phyloP scores from a whole-genome alignment of 64 coral and sea anemone genomes.

The Cladopsammia gracilis region DNA sequence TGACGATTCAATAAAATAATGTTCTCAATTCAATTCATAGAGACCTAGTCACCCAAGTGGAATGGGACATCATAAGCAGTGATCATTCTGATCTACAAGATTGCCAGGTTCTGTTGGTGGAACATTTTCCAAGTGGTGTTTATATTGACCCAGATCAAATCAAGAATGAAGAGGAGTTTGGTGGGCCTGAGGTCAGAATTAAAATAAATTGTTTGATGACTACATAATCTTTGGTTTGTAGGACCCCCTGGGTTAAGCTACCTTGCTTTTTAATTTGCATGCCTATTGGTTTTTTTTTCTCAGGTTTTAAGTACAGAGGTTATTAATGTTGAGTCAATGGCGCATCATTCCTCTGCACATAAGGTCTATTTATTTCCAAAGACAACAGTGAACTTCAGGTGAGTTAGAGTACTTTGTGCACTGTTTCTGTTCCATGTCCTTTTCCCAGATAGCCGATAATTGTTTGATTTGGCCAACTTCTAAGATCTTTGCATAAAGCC shows the following conservation, averaged over 20 bases:
- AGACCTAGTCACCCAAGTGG: conserved; percentile 55
- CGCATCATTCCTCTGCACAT: conserved; percentile 2
- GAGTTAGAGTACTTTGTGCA: background rate
- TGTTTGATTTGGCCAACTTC: too few relatives aligned
- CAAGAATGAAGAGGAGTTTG: conserved; percentile 46
- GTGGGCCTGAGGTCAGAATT: conserved; percentile 52
- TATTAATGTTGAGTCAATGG: conserved; percentile 29
- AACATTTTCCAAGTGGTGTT: conserved; percentile 64
- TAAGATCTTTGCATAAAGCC: too few relatives aligned
- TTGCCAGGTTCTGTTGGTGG: conserved; percentile 69
- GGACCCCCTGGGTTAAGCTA: too few relatives aligned
- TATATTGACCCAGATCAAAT: conserved; percentile 74
- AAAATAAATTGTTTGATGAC: background rate
- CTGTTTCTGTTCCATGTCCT: background rate
- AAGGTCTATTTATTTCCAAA: conserved; percentile 17
- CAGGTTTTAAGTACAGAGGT: conserved; percentile 30
- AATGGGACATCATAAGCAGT: conserved; percentile 61
- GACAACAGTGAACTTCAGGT: background rate
- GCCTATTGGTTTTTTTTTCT: background rate
- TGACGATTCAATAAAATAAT: background rate
- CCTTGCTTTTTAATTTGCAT: too few relatives aligned
- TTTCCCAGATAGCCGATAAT: too few relatives aligned
- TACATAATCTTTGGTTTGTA: too few relatives aligned
- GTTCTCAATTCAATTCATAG: background rate
- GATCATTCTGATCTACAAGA: conserved; percentile 22